Evolutionary conservation across 2,113 vertebrate genomes (phyloP), one percentile per base, ranked within the genome.

Genomic region (Octodon degus): DNA sequence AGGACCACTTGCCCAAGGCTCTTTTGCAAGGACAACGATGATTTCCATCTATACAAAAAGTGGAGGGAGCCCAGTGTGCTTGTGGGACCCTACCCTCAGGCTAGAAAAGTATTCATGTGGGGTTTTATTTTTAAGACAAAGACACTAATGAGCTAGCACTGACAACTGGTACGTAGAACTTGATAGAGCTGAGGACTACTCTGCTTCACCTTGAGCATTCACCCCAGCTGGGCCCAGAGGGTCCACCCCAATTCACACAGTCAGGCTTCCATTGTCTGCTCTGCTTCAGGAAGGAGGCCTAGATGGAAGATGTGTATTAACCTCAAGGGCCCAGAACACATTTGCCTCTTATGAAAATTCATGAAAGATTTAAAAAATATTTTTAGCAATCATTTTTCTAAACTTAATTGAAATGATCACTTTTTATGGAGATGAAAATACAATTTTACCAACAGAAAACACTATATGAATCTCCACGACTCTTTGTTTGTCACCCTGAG

Each of bases 371-470:
- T 62, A n/a, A 25, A 68, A 90, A 60, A 55, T 27, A 55, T 34
- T 40, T 82, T 88, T 74, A 34, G 74, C 65, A 83, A 34, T 5
- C 7, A 43, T 80, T 80, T 83, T 80, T 55, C 20, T 88, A 37
- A 76, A 37, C 22, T 92, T 95, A 83, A 86, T 20, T 17, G n/a
- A 62, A 67, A 34, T 6, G 3, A 58, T 88, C 9, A 32, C 32
- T 90, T 96, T 79, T 94, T 62, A 14, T 43, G 24, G 37, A 87
- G 68, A 93, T 55, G 14, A 87, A 95, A 91, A 91, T n/a, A 25
- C 11, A 77, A 37, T 93, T 89, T 93, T 82, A 81, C 50, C 32
- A 40, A 68, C 43, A 34, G 74, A 62, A 67, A 62, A 43, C 12
- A 77, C 5, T 65, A 17, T 83, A 68, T 50, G 32, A 62, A 32